phyloP scores from a whole-genome alignment of 1,140 invertebrate genomes.

The Neelides sp. region DNA sequence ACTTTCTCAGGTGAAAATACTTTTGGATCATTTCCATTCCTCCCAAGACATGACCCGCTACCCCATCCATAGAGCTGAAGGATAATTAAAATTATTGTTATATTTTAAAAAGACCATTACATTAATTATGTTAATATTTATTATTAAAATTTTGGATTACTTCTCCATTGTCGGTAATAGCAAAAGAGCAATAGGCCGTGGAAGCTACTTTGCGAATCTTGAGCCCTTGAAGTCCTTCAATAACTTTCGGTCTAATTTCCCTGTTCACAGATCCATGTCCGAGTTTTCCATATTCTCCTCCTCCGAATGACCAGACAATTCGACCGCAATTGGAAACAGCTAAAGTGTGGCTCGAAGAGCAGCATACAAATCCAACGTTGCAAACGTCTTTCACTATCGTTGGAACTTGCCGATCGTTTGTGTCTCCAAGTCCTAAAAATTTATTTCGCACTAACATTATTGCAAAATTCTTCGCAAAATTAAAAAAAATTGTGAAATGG shows the following conservation, averaged over 20 bases:
- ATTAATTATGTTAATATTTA: slow-evolving; percentile 3
- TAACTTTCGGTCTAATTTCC: slow-evolving; percentile 45
- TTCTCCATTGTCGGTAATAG: slow-evolving; percentile 18
- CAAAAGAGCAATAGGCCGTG: slow-evolving; percentile 33
- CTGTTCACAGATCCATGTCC: slow-evolving; percentile 47
- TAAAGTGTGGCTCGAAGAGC: slow-evolving; percentile 47
- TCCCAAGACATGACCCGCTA: slow-evolving; percentile 46
- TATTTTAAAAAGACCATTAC: slow-evolving; percentile 15
- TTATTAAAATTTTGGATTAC: slow-evolving; percentile 7
- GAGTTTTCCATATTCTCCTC: slow-evolving; percentile 47
- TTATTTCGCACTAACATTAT: background rate
- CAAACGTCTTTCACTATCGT: slow-evolving; percentile 45
- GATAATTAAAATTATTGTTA: slow-evolving; percentile 4
- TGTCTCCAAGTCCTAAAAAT: slow-evolving; percentile 43
- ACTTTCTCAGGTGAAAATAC: slow-evolving; percentile 42
- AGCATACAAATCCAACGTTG: slow-evolving; percentile 47
- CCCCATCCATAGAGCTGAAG: slow-evolving; percentile 50
- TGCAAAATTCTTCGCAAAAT: background rate
- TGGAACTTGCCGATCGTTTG: slow-evolving; percentile 42
- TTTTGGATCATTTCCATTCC: slow-evolving; percentile 45
- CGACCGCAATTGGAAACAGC: slow-evolving; percentile 48
- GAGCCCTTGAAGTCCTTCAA: slow-evolving; percentile 49
- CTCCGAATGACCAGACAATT: slow-evolving; percentile 54
- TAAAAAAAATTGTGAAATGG: background rate
- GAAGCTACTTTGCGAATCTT: slow-evolving; percentile 47